Conservation (phyloP, 2,797 vertebrate genomes). For the Enteromius trimaculatus region DNA sequence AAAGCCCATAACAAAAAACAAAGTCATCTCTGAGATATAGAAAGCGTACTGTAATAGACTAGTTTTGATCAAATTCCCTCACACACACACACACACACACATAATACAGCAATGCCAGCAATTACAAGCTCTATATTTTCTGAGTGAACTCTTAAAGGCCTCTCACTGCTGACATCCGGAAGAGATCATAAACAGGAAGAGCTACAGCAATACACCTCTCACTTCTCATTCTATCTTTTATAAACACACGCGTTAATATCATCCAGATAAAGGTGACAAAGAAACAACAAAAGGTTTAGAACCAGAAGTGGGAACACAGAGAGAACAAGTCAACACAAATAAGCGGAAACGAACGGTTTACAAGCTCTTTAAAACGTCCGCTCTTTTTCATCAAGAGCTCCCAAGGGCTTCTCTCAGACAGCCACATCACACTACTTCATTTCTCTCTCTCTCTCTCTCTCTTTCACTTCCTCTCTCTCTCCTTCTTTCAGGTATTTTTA, state of each 20-base stretch:
- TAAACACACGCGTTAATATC: conserved; percentile 10
- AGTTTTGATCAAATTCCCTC: background rate
- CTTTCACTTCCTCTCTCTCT: background rate
- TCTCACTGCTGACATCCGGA: conserved; percentile 75
- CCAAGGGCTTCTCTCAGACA: conserved; percentile 26
- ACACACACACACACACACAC: background rate
- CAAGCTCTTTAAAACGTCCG: conserved; percentile 32
- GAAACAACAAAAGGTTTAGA: conserved; percentile 8
- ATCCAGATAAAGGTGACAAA: conserved; percentile 1
- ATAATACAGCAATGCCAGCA: background rate
- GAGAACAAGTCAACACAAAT: background rate
- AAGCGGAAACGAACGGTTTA: conserved; percentile 22
- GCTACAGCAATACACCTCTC: conserved; percentile 53
- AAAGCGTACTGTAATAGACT: background rate
- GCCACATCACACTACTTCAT: conserved; percentile 29
- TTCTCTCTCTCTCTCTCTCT: conserved; percentile 19
- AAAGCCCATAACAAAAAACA: background rate
- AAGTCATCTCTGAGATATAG: background rate
- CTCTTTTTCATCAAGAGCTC: conserved; percentile 22
- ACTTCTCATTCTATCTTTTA: conserved; percentile 41
- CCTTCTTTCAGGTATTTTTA: conserved; percentile 2
- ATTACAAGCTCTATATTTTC: background rate
- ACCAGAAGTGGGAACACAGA: background rate
- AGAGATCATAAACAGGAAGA: conserved; percentile 84
- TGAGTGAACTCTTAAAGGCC: conserved; percentile 65